Conservation (phyloP, 2,113 vertebrate genomes). For the Orientallactaga bullata region DNA sequence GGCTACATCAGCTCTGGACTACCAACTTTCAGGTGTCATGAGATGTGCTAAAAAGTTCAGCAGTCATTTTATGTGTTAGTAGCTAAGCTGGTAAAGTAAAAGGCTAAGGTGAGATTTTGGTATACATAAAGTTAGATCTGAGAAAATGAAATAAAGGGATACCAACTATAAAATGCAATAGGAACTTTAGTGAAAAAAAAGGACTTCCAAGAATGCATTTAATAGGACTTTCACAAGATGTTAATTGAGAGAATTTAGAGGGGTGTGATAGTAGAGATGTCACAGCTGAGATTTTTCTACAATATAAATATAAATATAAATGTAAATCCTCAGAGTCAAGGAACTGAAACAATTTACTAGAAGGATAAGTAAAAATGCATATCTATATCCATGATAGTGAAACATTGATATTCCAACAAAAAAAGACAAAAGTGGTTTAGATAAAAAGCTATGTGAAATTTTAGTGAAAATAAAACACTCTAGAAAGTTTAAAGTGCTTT, state of each 20-base stretch:
- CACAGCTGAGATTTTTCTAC: not conserved
- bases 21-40: not conserved
- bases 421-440: not conserved
- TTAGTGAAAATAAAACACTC: not conserved
- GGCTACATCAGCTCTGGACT: not conserved
- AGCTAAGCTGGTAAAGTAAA: not conserved
- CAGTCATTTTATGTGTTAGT: not conserved
- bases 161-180: not conserved
- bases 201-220: not conserved
- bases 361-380: not conserved
- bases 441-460: not conserved
- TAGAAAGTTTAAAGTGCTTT: slow-evolving; percentile 18
- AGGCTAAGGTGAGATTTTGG: no score
- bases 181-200: not conserved
- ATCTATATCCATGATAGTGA: not conserved
- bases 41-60: not conserved
- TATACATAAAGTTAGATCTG: not conserved
- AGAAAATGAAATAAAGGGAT: not conserved
- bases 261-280: not conserved
- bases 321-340: not conserved
- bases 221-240: not conserved
- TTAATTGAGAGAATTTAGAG: not conserved
- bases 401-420: not conserved
- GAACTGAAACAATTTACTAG: not conserved
- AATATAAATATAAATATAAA: slow-evolving; percentile 2